A percentile compares a stretch with the other conserved stretches of the same genome.
Conservation (phyloP, 2,113 vertebrate species). For the Esox niger region DNA sequence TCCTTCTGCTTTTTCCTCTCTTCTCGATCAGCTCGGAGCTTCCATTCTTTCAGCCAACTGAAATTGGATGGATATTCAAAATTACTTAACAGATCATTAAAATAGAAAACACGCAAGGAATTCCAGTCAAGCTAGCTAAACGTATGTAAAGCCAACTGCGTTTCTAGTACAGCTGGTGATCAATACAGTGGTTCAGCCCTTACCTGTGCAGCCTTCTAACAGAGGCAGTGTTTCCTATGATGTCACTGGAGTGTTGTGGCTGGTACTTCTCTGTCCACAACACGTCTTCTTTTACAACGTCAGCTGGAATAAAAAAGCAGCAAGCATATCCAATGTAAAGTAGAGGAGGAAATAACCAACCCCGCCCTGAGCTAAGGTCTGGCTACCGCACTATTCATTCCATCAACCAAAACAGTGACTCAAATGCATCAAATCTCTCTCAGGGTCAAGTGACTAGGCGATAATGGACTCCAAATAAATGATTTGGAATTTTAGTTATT, state of each 20-base stretch:
- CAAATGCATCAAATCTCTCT: too few relatives aligned
- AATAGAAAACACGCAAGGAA: neutral
- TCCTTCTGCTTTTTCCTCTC: conserved; percentile 84
- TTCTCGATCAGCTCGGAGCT: conserved; percentile 85
- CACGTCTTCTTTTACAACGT: conserved; percentile 79
- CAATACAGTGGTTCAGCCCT: neutral
- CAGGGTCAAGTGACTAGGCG: too few relatives aligned
- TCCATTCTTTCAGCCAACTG: conserved; percentile 98
- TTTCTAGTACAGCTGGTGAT: too few relatives aligned
- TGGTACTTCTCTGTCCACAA: conserved; percentile 98
- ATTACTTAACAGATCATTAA: neutral
- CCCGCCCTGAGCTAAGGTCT: neutral
- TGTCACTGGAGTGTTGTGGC: conserved; percentile 85
- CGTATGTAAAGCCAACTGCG: too few relatives aligned
- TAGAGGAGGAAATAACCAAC: neutral
- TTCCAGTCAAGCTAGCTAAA: neutral
- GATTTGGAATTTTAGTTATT: too few relatives aligned
- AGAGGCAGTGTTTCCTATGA: conserved; percentile 84
- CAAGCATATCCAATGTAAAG: neutral
- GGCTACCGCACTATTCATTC: too few relatives aligned
- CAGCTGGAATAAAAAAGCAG: conserved; percentile 54
- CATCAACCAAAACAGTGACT: too few relatives aligned
- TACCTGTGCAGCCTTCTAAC: conserved; percentile 76
- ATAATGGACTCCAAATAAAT: too few relatives aligned
- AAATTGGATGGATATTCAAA: neutral